Base-by-base conservation (phyloP, 2,113 vertebrate species). In the Oryzias woworae region DNA sequence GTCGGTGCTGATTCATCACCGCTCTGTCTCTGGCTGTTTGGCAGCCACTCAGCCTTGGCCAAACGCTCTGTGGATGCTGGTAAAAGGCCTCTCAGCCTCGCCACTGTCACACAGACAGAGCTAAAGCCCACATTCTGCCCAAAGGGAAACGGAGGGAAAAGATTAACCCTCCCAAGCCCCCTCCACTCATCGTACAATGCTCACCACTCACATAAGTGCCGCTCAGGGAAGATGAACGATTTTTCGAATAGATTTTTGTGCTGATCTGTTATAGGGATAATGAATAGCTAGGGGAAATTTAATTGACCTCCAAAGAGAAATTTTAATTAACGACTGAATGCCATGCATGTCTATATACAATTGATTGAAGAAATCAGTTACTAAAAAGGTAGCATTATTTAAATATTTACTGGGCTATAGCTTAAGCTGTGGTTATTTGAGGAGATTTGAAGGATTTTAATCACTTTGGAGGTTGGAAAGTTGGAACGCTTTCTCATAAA, bases 271-370 rank as follows among this genome's bases (percentile, higher is more conserved):
- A 72, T 70, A 63, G 47, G 53, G 66, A 72, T 88, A 89, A 89
- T 89, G 82, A 89, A 89, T 85, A 87, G 84, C 89, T 87, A 85
- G 89, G 81, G 82, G 54, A 77, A 87, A 88, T 90, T 80, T 78
- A 85, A 91, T 89, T 88, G 85, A 89, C 88, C 88, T 86, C 82
- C 66, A 83, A 90, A 91, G 86, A 83, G 77, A 84, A 88, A 85
- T 77, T 86, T 70, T 89, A 88, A 91, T 90, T 88, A 87, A 90
- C 73, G 75, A 73, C 43, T 14, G 61, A 42, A 62, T 83, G 76
- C 74, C 76, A 69, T 58, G 71, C 64, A 67, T 81, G 79, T 78
- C 85, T 82, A 58, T 63, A 81, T 53, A 46, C 68, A 14, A 46
- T 50, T 60, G 77, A 77, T 71, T 78, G 81, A 72, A 83, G 85